Base-by-base conservation (phyloP, 2,113 vertebrate species). In the Martes martes region DNA sequence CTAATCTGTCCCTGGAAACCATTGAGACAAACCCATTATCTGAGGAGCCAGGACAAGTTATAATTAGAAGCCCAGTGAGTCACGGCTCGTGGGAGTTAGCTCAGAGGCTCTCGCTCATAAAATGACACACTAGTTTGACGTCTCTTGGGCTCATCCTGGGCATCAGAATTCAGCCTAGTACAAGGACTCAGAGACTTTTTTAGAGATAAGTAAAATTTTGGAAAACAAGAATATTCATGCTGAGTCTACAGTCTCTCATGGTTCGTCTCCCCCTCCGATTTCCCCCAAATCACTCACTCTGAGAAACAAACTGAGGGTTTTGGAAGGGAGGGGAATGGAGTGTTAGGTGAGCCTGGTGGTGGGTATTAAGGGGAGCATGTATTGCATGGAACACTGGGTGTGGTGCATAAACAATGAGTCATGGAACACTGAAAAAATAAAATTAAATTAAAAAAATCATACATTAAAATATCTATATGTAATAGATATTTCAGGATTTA, bases 1-100 rank as follows among this genome's bases (percentile, higher is more conserved):
- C 39, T 92, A 52, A 92, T 76, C 91, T 65, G 76, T 90, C 84
- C 74, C 36, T 91, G 85, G 88, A 93, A 89, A 73, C 52, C 67
- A 83, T 6, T 26, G 78, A 91, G 78, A 92, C 73, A 93, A 91
- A 81, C 10, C 36, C 57, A 91, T 89, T 88, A 47, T 89, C 65
- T 61, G 67, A 94, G 89, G 74, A 97, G 73, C 33, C 82, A 78
- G 92, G 86, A 73, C n/a, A 91, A 81, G 65, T 55, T 94, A 94
- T 96, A 93, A 95, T 79, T 82, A 93, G 96, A 89, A 73, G 89
- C 16, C 39, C 16, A 23, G 2, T 86, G 95, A 97, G 95, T 95
- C 94, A 96, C 6, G 33, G 52, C 78, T 93, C 50, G n/a, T 57
- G 73, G 71, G 85, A 97, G 79, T 88, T 36, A 90, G 84, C 84